phyloP scores from a whole-genome alignment of 2,113 vertebrate species.

The Pogona vitticeps region DNA sequence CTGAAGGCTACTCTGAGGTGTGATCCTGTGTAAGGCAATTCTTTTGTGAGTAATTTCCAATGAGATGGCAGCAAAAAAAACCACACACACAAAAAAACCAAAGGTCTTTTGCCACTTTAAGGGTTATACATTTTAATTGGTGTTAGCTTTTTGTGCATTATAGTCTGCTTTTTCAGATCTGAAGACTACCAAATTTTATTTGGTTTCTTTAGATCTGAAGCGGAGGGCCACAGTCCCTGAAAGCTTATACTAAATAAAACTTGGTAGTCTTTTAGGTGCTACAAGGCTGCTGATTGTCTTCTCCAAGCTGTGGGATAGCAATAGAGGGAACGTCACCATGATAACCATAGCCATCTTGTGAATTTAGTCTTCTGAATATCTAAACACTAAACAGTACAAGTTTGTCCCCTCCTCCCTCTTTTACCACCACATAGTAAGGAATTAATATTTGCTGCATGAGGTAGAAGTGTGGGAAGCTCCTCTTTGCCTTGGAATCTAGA shows the following conservation, averaged over 20 bases:
- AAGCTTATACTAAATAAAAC: too few species aligned
- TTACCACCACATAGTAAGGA: not conserved
- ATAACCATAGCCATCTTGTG: not conserved
- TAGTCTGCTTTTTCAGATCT: too few species aligned
- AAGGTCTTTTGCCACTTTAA: too few species aligned
- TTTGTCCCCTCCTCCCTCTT: not conserved
- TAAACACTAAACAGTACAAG: not conserved
- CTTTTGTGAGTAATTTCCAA: not conserved
- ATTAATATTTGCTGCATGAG: not conserved
- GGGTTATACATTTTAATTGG: too few species aligned
- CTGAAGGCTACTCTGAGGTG: too few species aligned
- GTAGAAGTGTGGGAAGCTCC: not conserved
- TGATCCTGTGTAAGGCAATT: too few species aligned
- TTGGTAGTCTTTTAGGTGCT: not conserved
- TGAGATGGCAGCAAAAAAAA: too few species aligned
- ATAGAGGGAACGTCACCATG: not conserved
- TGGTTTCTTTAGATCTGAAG: too few species aligned
- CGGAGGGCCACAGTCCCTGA: too few species aligned
- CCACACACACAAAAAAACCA: too few species aligned
- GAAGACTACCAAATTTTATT: too few species aligned
- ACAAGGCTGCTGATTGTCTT: not conserved
- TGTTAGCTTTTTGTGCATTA: too few species aligned
- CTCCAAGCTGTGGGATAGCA: not conserved
- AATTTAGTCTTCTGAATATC: not conserved
- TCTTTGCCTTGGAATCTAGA: not conserved